Evolutionary conservation across 2,113 vertebrate genomes (phyloP), one percentile per base, ranked within the genome.

Genomic region (Capreolus pygargus): DNA sequence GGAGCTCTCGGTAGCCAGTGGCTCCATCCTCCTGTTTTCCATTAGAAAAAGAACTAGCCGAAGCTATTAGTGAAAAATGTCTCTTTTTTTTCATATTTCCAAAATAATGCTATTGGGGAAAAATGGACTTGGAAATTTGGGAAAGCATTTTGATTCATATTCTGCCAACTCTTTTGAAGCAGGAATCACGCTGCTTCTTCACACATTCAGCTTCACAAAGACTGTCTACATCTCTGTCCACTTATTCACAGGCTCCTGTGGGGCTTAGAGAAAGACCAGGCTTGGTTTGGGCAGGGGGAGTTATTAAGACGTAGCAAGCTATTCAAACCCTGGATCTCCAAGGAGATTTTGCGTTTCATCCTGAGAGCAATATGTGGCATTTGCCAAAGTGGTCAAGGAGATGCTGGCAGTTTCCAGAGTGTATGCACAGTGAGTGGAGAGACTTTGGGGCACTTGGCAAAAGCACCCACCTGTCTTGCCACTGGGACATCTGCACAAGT

Each of bases 281-380:
- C 7, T 82, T 19, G 17, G 21, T 5, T 2, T 43, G 8, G 4
- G 25, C 23, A 52, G 78, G 43, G 33, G 33, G 33, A 23, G 0
- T 0, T 23, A 39, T 0, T 0, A 33, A 83, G 76, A 36, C 8
- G 1, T 0, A 10, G 1, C 57, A 74, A 55, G 1, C 17, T 39
- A 13, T 33, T 47, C 33, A 47, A 45, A n/a, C 23, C 4, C 33
- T 16, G 21, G 6, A 17, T 78, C 91, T 6, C 1, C 81, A 86
- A 27, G 55, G 76, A 88, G 54, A 61, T 28, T 60, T 54, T 58
- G 54, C 15, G 45, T 54, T 55, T 50, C 52, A 87, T 25, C 27
- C 27, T 39, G 74, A 39, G 23, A 70, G 64, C n/a, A 30, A n/a
- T 55, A 43, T 19, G 17, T 52, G 36, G 58, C 14, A 5, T 95